Conservation (phyloP, 1,140 invertebrate species). For the Zaprionus inermis region DNA sequence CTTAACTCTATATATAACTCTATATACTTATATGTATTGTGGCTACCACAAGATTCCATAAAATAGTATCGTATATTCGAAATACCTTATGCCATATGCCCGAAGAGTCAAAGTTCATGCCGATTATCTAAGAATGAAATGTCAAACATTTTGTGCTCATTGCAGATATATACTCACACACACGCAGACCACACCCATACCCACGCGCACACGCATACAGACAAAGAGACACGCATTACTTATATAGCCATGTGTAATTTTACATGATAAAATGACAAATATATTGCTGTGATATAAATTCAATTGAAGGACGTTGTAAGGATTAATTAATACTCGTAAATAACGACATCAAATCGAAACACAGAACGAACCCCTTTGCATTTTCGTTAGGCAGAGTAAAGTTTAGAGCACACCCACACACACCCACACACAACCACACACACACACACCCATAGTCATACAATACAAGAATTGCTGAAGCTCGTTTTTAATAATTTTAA, state of each 20-base stretch:
- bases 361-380: constrained; percentile 7
- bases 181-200: too few species aligned
- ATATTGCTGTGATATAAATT: constrained; percentile 83
- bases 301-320: constrained; percentile 77
- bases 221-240: constrained; percentile 23
- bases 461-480: constrained; percentile 59
- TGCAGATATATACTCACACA: neutral
- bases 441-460: neutral
- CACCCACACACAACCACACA: neutral
- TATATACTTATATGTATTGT: neutral
- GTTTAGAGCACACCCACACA: constrained; percentile 4
- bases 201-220: neutral
- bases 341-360: constrained; percentile 37
- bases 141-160: too few species aligned
- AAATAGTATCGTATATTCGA: neutral
- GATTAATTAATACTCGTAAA: constrained; percentile 54
- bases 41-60: constrained; percentile 1
- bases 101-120: constrained; percentile 2
- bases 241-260: constrained; percentile 29
- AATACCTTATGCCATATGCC: constrained; percentile 4
- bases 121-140: constrained; percentile 4
- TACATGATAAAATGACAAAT: constrained; percentile 58
- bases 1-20: neutral
- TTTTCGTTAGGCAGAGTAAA: constrained; percentile 12
- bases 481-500: constrained; percentile 14